Evolutionary conservation across 2,113 vertebrate species (phyloP).

Genomic region (Monopterus albus): DNA sequence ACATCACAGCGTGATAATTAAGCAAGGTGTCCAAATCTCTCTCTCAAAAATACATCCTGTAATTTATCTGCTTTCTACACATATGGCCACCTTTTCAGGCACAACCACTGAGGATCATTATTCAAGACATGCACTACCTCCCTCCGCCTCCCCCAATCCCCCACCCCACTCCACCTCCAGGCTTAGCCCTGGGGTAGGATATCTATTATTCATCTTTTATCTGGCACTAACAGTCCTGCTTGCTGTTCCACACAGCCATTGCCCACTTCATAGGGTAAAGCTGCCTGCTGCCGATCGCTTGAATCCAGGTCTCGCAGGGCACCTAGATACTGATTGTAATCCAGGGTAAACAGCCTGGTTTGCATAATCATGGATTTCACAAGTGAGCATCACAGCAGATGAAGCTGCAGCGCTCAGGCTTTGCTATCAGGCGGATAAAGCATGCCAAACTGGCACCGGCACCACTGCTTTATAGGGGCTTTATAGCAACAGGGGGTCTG

Average conservation of each 20-base stretch:
- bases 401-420: conserved; percentile 18
- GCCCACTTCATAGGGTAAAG: conserved; percentile 73
- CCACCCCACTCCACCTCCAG: conserved; percentile 49
- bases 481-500: conserved; percentile 59
- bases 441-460: conserved; percentile 56
- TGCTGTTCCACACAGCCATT: conserved; percentile 60
- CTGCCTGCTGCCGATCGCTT: conserved; percentile 60
- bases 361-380: conserved; percentile 70
- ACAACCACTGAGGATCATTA: conserved; percentile 68
- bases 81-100: conserved; percentile 40
- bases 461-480: conserved; percentile 54
- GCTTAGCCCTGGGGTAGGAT: conserved; percentile 68
- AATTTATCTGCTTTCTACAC: conserved; percentile 57
- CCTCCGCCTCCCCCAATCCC: conserved; percentile 1
- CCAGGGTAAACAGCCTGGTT: conserved; percentile 75
- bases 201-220: conserved; percentile 84
- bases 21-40: conserved; percentile 26
- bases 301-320: conserved; percentile 69
- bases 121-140: conserved; percentile 43
- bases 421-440: conserved; percentile 52
- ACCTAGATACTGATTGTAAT: conserved; percentile 71
- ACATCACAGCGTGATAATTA: conserved; percentile 48
- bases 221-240: conserved; percentile 74
- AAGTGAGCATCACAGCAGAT: conserved; percentile 19
- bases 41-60: conserved; percentile 37